Base-by-base conservation (phyloP, 2,888 invertebrate genomes). In the Ophraella communa region DNA sequence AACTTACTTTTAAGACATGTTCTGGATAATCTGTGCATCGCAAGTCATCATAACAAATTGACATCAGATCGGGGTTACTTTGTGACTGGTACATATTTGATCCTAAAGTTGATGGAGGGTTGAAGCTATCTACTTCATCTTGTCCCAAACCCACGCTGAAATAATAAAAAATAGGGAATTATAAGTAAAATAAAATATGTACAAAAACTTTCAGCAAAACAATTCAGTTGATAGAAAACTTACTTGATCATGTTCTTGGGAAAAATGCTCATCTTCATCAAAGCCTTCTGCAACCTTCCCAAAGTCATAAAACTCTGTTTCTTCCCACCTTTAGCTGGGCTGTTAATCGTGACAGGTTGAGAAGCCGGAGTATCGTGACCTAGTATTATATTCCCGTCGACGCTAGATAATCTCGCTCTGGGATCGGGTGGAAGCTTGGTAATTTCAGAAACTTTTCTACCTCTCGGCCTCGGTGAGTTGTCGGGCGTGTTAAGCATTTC, bases 21-120 rank as follows among this genome's bases (percentile, higher is more conserved):
- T 98, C 98, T 2, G 98, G 97, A 81, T 92, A 94, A 81, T 95
- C 95, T 11, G 91, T 87, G 57, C 91, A 87, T 73, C 91, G 87
- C 54, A 89, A 84, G 76, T 93, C 94, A 78, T 94, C 93, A 82
- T 93, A 94, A 78, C 92, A 92, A 42, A 90, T 86, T 61, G 90
- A 90, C 81, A 91, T 92, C 70, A 95, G 85, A 82, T 95, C 95
- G 8, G 95, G 95, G 84, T 95, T 95, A 77, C 94, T 94, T 78
- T 93, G 93, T 23, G 94, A 94, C 79, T 93, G 93, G 80, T 92
- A 93, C 69, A 93, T 84, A 76, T 89, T 89, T 11, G 88, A 85
- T 84, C 68, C 87, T 84, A 78, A 86, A 81, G 74, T 87, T 60
- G 78, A 81, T 69, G 79, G 78, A 8, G 85, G 83, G 62, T 82